Conservation (phyloP, 35 echinoderm and acorn worm species). For the Chiridota heheva region DNA sequence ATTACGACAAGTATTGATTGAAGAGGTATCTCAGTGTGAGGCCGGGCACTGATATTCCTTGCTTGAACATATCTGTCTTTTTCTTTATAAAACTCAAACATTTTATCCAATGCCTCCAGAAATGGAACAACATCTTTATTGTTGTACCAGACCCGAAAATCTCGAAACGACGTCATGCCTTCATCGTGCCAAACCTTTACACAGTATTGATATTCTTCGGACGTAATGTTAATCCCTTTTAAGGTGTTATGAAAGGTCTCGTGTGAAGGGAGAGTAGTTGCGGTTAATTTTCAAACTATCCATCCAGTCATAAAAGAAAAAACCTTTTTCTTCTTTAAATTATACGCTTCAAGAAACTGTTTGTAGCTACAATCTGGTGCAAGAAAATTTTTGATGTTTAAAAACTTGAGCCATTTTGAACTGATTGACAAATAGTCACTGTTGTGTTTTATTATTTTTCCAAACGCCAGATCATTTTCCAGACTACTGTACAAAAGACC, state of each 20-base stretch:
- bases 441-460: slow-evolving; percentile 43
- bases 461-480: too few relatives aligned
- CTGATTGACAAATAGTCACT: slow-evolving; percentile 23
- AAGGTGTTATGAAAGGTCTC: slow-evolving; percentile 2
- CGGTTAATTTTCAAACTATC: neutral
- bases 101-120: slow-evolving; percentile 57
- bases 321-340: neutral
- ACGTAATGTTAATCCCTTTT: too few relatives aligned
- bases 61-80: slow-evolving; percentile 54
- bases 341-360: slow-evolving; percentile 6
- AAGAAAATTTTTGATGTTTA: slow-evolving; percentile 31
- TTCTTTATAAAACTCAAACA: slow-evolving; percentile 42
- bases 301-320: slow-evolving; percentile 42
- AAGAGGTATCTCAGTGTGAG: slow-evolving; percentile 54
- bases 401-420: neutral
- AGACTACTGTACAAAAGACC: too few relatives aligned
- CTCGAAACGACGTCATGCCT: slow-evolving; percentile 31
- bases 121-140: slow-evolving; percentile 47
- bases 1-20: neutral
- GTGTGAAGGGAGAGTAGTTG: slow-evolving; percentile 6
- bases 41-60: slow-evolving; percentile 52
- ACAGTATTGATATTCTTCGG: too few relatives aligned
- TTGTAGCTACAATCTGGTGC: slow-evolving; percentile 2
- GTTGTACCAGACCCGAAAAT: slow-evolving; percentile 55
- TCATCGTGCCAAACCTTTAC: slow-evolving; percentile 32